These are phyloP conservation scores for Apamea monoglypha DNA, from an alignment of 2,888 invertebrate species.

Conservation along the genomic window DNA sequence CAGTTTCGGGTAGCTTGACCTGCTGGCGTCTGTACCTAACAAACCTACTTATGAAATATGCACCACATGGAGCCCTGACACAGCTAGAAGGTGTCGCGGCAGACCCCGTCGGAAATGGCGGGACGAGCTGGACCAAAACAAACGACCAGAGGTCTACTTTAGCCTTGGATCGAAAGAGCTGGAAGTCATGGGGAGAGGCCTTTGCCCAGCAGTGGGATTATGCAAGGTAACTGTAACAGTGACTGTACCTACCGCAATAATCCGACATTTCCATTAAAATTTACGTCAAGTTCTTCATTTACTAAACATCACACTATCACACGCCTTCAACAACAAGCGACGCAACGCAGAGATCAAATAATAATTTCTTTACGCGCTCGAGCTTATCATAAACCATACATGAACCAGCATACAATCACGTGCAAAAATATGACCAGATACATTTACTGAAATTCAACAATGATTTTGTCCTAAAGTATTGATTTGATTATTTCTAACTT, in stretches of 20 bases:
- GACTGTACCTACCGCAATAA: conserved; percentile 10
- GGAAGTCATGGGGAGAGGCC: too few species aligned
- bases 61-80: too few species aligned
- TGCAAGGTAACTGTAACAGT: too few species aligned
- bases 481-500: not conserved
- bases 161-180: too few species aligned
- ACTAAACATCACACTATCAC: not conserved
- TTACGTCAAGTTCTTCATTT: conserved; percentile 22
- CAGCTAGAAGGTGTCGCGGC: too few species aligned
- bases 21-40: too few species aligned
- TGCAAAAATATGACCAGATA: conserved; percentile 6
- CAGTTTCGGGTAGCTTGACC: too few species aligned
- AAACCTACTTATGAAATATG: too few species aligned
- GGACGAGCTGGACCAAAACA: too few species aligned
- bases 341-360: not conserved
- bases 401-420: not conserved
- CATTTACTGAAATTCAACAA: not conserved
- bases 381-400: conserved; percentile 8
- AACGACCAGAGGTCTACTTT: too few species aligned
- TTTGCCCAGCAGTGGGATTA: too few species aligned
- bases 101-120: too few species aligned
- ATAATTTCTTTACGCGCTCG: conserved; percentile 5
- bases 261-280: not conserved
- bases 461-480: not conserved
- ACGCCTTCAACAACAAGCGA: not conserved